Percentiles rank a stretch among this genome's conserved stretches.
Evolutionary conservation across 2,888 invertebrate genomes (phyloP).

Genomic region (Scaptomyza tumidula): DNA sequence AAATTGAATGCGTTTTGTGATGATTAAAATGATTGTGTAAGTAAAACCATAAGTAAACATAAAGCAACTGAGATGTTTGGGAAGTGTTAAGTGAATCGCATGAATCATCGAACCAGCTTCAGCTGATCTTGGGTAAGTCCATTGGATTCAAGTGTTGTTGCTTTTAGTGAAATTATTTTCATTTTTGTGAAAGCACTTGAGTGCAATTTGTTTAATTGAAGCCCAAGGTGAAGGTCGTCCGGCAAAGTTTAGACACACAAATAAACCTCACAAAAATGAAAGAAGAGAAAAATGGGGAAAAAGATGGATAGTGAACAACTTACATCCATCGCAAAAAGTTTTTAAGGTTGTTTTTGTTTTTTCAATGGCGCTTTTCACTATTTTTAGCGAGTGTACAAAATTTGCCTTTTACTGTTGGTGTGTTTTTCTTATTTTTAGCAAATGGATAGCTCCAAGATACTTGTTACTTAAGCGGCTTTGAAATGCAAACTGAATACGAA

Average conservation of each 20-base stretch:
- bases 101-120: slow-evolving; percentile 50
- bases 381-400: slow-evolving; percentile 44
- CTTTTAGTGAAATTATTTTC: slow-evolving; percentile 60
- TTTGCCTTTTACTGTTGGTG: slow-evolving; percentile 37
- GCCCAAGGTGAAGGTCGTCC: slow-evolving; percentile 76
- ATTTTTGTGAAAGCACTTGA: slow-evolving; percentile 64
- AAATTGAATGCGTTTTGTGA: slow-evolving; percentile 18
- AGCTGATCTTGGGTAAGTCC: slow-evolving; percentile 56
- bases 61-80: background rate
- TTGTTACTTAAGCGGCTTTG: slow-evolving; percentile 78
- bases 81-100: slow-evolving; percentile 6
- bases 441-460: slow-evolving; percentile 70
- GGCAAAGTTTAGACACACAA: slow-evolving; percentile 50
- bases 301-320: slow-evolving; percentile 30
- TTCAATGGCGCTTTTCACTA: slow-evolving; percentile 57
- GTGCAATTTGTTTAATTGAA: slow-evolving; percentile 73
- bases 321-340: slow-evolving; percentile 62
- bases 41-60: slow-evolving; percentile 12
- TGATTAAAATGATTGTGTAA: slow-evolving; percentile 43
- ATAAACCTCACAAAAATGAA: slow-evolving; percentile 26
- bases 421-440: slow-evolving; percentile 40
- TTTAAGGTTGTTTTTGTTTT: slow-evolving; percentile 13
- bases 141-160: slow-evolving; percentile 22
- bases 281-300: background rate
- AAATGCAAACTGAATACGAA: slow-evolving; percentile 75